phyloP scores from a whole-genome alignment of 2,797 vertebrate genomes.

The Tiaroga cobitis region DNA sequence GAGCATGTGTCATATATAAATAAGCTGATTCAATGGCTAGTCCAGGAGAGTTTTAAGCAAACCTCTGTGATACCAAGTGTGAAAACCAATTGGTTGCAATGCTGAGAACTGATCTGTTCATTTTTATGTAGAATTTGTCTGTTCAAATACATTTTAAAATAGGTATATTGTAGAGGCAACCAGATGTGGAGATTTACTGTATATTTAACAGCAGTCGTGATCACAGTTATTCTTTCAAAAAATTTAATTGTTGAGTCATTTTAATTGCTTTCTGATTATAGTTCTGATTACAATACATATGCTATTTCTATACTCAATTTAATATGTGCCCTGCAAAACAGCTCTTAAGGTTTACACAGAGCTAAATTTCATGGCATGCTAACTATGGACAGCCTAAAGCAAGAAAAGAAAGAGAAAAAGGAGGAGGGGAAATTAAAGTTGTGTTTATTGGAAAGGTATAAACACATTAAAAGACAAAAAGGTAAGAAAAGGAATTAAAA shows the following conservation, averaged over 20 bases:
- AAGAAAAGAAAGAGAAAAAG: constrained; percentile 60
- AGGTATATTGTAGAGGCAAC: neutral
- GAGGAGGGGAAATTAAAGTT: constrained; percentile 63
- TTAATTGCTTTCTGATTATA: neutral
- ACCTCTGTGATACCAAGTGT: neutral
- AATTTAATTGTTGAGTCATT: neutral
- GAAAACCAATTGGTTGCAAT: neutral
- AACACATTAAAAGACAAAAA: constrained; percentile 56
- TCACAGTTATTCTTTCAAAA: neutral
- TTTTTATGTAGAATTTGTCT: neutral
- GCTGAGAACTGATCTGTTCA: neutral
- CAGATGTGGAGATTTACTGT: neutral
- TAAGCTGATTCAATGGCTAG: neutral
- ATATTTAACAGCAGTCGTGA: neutral
- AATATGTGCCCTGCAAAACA: neutral
- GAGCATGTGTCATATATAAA: neutral
- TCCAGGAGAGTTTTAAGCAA: neutral
- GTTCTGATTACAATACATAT: neutral
- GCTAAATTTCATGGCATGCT: neutral
- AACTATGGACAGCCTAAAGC: constrained; percentile 44
- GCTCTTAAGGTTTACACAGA: neutral
- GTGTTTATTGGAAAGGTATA: constrained; percentile 75
- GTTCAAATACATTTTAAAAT: neutral
- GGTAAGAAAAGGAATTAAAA: constrained; percentile 3
- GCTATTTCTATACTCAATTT: neutral